Evolutionary conservation across 1,140 invertebrate species (phyloP).

Genomic region (Mamestra configurata): DNA sequence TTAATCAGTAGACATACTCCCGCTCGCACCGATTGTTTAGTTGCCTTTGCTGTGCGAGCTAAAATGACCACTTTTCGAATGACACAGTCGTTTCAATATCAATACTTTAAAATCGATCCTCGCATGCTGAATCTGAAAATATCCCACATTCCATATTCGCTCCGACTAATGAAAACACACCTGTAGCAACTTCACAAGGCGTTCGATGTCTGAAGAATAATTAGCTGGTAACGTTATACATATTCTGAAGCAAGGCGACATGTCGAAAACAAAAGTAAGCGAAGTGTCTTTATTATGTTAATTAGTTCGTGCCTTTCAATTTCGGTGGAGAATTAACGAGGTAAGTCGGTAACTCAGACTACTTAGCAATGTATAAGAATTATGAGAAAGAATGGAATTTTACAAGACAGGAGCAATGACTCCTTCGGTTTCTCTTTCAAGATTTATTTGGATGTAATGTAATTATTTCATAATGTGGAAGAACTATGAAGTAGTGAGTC

Average conservation of each 20-base stretch:
- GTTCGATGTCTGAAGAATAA: conserved; percentile 24
- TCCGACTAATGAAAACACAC: not conserved
- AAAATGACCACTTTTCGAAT: too few species aligned
- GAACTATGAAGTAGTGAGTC: not conserved
- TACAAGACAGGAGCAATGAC: conserved; percentile 38
- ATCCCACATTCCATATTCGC: not conserved
- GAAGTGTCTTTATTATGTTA: conserved; percentile 60
- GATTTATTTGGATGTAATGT: not conserved
- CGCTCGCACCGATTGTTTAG: too few species aligned
- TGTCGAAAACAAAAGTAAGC: conserved; percentile 53
- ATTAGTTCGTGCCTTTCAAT: conserved; percentile 63
- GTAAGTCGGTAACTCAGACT: conserved; percentile 43
- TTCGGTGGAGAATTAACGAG: conserved; percentile 57
- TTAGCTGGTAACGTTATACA: conserved; percentile 9
- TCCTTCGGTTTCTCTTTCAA: conserved; percentile 19
- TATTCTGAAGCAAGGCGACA: conserved; percentile 7
- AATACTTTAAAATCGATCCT: not conserved
- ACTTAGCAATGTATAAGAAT: conserved; percentile 15
- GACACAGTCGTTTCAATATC: too few species aligned
- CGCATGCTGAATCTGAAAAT: not conserved
- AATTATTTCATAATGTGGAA: conserved; percentile 1
- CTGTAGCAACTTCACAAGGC: not conserved
- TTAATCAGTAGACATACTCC: too few species aligned
- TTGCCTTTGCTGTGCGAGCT: too few species aligned
- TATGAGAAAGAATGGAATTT: conserved; percentile 26